Conservation (phyloP, 2,888 invertebrate species). For the Lypha dubia region DNA sequence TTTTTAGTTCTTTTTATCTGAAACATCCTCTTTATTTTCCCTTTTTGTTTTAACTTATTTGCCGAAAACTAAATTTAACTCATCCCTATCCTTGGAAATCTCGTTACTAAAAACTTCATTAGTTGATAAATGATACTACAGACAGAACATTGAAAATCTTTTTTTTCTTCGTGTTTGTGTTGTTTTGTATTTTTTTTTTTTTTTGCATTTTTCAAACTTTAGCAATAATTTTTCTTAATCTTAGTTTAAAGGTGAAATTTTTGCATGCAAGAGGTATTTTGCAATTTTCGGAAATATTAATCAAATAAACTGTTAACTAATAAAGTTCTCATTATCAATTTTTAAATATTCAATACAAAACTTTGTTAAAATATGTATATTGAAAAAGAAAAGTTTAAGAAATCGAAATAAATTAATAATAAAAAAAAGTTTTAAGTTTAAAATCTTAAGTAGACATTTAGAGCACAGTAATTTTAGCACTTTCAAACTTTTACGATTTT, state of each 20-base stretch:
- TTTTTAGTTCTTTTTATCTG: conserved; percentile 4
- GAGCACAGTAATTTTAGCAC: no score
- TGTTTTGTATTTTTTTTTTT: not conserved
- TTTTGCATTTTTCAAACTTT: not conserved
- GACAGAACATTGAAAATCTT: conserved; percentile 3
- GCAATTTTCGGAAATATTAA: not conserved
- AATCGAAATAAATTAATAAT: conserved; percentile 22
- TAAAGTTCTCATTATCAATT: conserved; percentile 31
- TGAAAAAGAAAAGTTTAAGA: not conserved
- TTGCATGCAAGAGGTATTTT: not conserved
- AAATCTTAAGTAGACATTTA: no score
- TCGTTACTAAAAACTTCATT: conserved; percentile 33
- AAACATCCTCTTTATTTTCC: conserved; percentile 11
- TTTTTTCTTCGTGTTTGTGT: no score
- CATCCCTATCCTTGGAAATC: not conserved
- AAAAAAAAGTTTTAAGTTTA: not conserved
- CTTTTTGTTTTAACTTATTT: conserved; percentile 14
- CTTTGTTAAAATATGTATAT: conserved; percentile 12
- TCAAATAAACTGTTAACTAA: conserved; percentile 4
- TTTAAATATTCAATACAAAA: conserved; percentile 46
- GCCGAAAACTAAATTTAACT: conserved; percentile 14
- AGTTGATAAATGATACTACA: conserved; percentile 25
- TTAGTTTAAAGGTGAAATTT: conserved; percentile 6
- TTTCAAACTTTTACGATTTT: no score
- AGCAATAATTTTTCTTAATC: not conserved